phyloP scores from a whole-genome alignment of 2,888 invertebrate genomes.

The Enchytraeus crypticus region DNA sequence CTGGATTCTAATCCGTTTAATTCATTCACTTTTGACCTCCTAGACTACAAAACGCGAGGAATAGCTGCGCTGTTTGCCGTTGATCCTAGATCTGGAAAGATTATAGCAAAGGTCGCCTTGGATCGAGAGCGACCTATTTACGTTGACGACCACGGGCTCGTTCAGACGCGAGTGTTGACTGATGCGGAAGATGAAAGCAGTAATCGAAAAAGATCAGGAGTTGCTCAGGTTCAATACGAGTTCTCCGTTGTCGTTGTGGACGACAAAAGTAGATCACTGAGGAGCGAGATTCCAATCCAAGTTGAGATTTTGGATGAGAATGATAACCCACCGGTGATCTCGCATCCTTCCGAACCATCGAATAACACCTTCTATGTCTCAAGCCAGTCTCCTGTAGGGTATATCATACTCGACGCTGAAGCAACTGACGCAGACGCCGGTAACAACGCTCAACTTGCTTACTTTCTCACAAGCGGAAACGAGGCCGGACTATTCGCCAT shows the following conservation, averaged over 20 bases:
- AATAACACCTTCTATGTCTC: background rate
- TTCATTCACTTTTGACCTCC: constrained; percentile 14
- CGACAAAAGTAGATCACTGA: background rate
- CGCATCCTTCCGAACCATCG: background rate
- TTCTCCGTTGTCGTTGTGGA: constrained; percentile 7
- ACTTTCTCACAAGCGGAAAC: background rate
- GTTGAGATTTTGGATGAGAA: constrained; percentile 9
- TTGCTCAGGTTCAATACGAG: background rate
- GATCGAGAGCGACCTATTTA: background rate
- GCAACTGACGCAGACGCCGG: constrained; percentile 1
- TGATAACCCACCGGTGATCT: constrained; percentile 9
- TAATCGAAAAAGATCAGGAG: background rate
- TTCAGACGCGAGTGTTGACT: background rate
- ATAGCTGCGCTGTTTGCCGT: background rate
- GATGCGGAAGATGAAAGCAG: background rate
- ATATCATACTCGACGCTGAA: background rate
- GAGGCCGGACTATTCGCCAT: background rate
- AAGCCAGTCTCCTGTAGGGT: background rate
- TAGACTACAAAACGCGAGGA: background rate
- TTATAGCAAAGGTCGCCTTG: constrained; percentile 6
- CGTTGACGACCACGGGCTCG: background rate
- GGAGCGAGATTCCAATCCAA: constrained; percentile 5
- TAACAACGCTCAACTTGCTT: constrained; percentile 2
- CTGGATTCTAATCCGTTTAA: constrained; percentile 18
- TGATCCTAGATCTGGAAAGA: constrained; percentile 11